phyloP scores from a whole-genome alignment of 2,888 invertebrate species.

The Chrysolina oricalcia region DNA sequence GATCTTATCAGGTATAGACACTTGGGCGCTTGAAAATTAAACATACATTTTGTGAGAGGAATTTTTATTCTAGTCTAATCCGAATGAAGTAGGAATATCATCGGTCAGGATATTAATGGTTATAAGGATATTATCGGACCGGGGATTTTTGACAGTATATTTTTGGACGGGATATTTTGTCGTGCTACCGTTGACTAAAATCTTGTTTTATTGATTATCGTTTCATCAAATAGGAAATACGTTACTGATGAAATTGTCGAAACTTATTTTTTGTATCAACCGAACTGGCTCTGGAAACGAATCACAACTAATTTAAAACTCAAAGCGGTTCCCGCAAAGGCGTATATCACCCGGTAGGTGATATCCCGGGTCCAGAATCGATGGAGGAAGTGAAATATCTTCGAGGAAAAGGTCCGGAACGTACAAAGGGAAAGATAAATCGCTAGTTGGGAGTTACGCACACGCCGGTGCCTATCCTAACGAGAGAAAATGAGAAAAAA shows the following conservation, averaged over 20 bases:
- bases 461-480: slow-evolving; percentile 64
- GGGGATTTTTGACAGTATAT: no score
- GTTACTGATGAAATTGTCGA: not conserved
- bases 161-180: no score
- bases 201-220: no score
- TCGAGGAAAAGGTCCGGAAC: slow-evolving; percentile 38
- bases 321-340: slow-evolving; percentile 28
- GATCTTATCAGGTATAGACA: no score
- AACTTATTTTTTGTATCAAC: not conserved
- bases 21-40: no score
- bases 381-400: slow-evolving; percentile 42
- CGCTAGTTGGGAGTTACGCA: slow-evolving; percentile 62
- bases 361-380: slow-evolving; percentile 42
- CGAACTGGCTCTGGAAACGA: not conserved
- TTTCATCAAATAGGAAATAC: no score
- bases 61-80: no score
- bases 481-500: slow-evolving; percentile 59
- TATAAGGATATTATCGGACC: no score
- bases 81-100: no score
- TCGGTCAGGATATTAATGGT: no score
- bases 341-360: slow-evolving; percentile 33
- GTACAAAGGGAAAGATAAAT: slow-evolving; percentile 63
- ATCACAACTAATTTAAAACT: slow-evolving; percentile 31
- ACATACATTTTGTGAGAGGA: no score
- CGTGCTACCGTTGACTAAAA: no score